These are phyloP conservation scores for Lampris incognitus DNA, from an alignment of 2,113 vertebrate genomes.

Conservation along the genomic window DNA sequence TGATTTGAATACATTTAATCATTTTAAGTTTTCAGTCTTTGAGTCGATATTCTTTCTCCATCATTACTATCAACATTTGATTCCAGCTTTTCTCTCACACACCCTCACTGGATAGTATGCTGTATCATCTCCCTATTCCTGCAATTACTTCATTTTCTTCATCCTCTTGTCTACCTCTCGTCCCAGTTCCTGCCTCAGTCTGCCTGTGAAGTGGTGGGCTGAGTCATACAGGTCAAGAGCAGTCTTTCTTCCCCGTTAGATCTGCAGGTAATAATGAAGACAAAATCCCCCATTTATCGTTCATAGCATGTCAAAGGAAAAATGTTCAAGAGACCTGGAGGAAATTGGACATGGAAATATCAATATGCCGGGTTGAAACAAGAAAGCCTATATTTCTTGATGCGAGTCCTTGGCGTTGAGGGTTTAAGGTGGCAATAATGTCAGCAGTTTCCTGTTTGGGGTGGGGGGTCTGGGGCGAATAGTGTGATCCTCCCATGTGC, in stretches of 20 bases:
- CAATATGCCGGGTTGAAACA: not conserved
- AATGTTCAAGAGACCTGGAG: too few relatives aligned
- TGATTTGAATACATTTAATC: not conserved
- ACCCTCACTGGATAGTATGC: not conserved
- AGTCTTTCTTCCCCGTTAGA: conserved; percentile 23
- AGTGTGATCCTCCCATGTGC: too few relatives aligned
- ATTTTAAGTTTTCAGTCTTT: not conserved
- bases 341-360: not conserved
- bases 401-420: not conserved
- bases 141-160: not conserved
- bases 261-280: not conserved
- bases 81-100: not conserved
- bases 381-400: not conserved
- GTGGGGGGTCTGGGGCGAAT: too few relatives aligned
- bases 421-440: not conserved
- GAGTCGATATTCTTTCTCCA: not conserved
- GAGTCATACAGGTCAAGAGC: not conserved
- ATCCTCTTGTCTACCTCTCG: not conserved
- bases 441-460: too few relatives aligned
- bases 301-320: not conserved
- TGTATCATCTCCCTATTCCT: not conserved
- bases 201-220: not conserved
- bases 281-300: not conserved
- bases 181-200: not conserved
- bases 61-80: not conserved